These are phyloP conservation scores for Carpatolechia fugitivella DNA, from an alignment of 2,888 invertebrate species.

Conservation along the genomic window DNA sequence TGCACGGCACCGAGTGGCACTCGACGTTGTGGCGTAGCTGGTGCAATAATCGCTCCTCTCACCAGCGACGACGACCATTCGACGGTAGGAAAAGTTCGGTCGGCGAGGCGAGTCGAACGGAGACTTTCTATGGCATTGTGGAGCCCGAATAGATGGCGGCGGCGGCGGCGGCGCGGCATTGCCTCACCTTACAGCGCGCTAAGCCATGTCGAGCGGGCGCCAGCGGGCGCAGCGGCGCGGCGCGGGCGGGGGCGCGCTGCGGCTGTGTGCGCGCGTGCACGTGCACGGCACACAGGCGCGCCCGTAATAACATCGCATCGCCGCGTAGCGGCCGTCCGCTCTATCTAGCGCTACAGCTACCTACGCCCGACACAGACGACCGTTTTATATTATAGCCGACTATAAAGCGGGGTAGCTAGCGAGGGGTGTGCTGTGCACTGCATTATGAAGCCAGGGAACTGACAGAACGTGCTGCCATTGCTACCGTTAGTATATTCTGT, in stretches of 20 bases:
- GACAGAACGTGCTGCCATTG: conserved; percentile 5
- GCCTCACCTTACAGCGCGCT: conserved; percentile 63
- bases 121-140: conserved; percentile 79
- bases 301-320: conserved; percentile 55
- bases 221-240: conserved; percentile 35
- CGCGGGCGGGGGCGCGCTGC: conserved; percentile 28
- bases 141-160: conserved; percentile 73
- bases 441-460: conserved; percentile 45
- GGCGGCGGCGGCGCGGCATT: conserved; percentile 50
- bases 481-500: not conserved
- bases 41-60: conserved; percentile 55
- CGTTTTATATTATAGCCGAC: conserved; percentile 57
- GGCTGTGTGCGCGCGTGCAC: conserved; percentile 43
- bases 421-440: conserved; percentile 47
- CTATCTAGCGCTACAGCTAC: conserved; percentile 68
- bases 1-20: conserved; percentile 39
- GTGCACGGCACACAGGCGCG: conserved; percentile 54
- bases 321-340: conserved; percentile 59
- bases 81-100: conserved; percentile 72
- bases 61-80: conserved; percentile 46
- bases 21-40: conserved; percentile 34
- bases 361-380: conserved; percentile 50
- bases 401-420: conserved; percentile 63
- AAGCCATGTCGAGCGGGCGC: conserved; percentile 61
- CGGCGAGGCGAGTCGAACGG: conserved; percentile 69